Conservation (phyloP, 2,888 invertebrate genomes). For the Noctua janthina region DNA sequence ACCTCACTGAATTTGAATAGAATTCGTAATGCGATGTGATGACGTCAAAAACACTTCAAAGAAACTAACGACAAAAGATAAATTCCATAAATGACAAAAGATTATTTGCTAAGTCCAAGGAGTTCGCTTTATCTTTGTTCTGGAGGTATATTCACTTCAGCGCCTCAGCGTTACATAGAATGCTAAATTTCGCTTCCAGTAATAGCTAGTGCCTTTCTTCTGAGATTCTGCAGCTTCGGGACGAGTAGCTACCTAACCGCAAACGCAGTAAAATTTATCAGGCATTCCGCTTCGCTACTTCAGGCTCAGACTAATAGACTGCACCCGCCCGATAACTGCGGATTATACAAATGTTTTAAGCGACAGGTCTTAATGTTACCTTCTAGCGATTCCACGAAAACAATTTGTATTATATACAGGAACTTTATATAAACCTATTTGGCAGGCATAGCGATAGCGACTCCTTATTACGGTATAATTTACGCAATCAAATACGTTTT, state of each 20-base stretch:
- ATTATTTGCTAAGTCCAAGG: slow-evolving; percentile 1
- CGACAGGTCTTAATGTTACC: slow-evolving; percentile 10
- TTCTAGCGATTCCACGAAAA: slow-evolving; percentile 4
- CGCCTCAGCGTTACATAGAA: slow-evolving; percentile 66
- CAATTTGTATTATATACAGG: background rate
- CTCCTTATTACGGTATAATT: slow-evolving; percentile 42
- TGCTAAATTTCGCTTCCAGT: slow-evolving; percentile 71
- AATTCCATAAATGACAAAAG: slow-evolving; percentile 13
- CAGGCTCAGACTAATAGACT: slow-evolving; percentile 57
- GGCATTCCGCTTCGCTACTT: slow-evolving; percentile 71
- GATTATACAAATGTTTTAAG: slow-evolving; percentile 39
- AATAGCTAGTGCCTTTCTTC: slow-evolving; percentile 76
- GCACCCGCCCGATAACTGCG: slow-evolving; percentile 44
- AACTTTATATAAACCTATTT: background rate
- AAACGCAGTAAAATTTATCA: slow-evolving; percentile 76
- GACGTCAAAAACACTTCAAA: slow-evolving; percentile 22
- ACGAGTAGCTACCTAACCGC: slow-evolving; percentile 68
- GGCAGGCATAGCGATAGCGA: slow-evolving; percentile 3
- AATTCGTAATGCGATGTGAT: slow-evolving; percentile 39
- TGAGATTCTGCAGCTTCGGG: slow-evolving; percentile 65
- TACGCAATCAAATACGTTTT: slow-evolving; percentile 65
- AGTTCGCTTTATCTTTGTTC: slow-evolving; percentile 70
- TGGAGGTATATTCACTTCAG: slow-evolving; percentile 39
- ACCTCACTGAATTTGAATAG: slow-evolving; percentile 54
- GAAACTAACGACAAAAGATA: slow-evolving; percentile 6